These are phyloP conservation scores for Cacoxenus indagator DNA, from an alignment of 2,888 invertebrate genomes.

Conservation along the genomic window DNA sequence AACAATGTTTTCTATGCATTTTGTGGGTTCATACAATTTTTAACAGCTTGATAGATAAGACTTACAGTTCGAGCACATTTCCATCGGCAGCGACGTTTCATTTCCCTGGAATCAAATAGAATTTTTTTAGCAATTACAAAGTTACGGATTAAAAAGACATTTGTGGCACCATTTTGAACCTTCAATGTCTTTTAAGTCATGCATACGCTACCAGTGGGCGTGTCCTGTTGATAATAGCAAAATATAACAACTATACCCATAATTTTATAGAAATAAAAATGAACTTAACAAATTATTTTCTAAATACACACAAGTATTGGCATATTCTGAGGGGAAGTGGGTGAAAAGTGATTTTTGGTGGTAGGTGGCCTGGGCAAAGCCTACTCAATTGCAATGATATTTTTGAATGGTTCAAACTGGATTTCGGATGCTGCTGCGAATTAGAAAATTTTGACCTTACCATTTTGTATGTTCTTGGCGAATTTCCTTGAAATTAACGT, in stretches of 20 bases:
- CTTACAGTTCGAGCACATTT: conserved; percentile 86
- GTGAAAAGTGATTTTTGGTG: neutral
- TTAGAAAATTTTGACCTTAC: too few relatives aligned
- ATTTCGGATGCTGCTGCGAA: too few relatives aligned
- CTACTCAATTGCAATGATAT: too few relatives aligned
- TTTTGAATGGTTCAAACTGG: too few relatives aligned
- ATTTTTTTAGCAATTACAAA: neutral
- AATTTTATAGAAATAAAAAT: too few relatives aligned
- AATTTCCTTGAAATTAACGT: conserved; percentile 11
- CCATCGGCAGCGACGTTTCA: conserved; percentile 85
- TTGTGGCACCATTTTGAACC: neutral
- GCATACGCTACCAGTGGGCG: too few relatives aligned
- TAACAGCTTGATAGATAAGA: conserved; percentile 44
- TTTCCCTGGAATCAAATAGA: conserved; percentile 77
- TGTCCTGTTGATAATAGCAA: too few relatives aligned
- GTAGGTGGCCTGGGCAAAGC: neutral
- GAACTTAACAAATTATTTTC: too few relatives aligned
- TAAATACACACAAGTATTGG: too few relatives aligned
- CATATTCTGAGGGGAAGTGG: neutral
- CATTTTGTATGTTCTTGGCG: conserved; percentile 6
- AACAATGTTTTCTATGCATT: too few relatives aligned
- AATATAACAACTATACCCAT: too few relatives aligned
- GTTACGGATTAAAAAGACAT: neutral
- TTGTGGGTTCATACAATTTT: neutral
- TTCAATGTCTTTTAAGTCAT: too few relatives aligned